A percentile compares a stretch with the other conserved stretches of the same genome.
phyloP scores from a whole-genome alignment of 2,888 invertebrate genomes.

The Volucella zonaria region DNA sequence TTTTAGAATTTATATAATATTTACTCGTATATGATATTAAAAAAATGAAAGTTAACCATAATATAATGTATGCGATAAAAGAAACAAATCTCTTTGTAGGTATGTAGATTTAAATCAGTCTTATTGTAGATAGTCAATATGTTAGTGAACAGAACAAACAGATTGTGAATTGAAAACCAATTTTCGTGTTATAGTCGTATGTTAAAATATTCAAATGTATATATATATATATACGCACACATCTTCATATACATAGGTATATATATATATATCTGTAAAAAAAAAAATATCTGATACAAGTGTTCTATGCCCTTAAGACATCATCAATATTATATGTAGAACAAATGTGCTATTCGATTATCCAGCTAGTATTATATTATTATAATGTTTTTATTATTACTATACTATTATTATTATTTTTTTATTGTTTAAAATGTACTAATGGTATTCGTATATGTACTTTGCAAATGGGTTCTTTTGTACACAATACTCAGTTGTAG shows the following conservation, averaged over 20 bases:
- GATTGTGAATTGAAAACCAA: slow-evolving; percentile 60
- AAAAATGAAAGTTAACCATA: slow-evolving; percentile 30
- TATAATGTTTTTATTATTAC: slow-evolving; percentile 12
- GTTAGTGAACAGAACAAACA: slow-evolving; percentile 53
- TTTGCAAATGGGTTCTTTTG: slow-evolving; percentile 50
- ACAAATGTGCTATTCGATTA: slow-evolving; percentile 70
- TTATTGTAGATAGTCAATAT: slow-evolving; percentile 73
- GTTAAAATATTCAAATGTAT: slow-evolving; percentile 26
- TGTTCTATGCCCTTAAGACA: slow-evolving; percentile 63
- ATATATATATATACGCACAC: slow-evolving; percentile 15
- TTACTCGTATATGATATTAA: neutral
- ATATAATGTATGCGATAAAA: slow-evolving; percentile 44
- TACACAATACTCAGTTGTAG: slow-evolving; percentile 62
- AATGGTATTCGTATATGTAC: slow-evolving; percentile 28
- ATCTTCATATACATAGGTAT: slow-evolving; percentile 32
- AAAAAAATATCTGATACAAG: slow-evolving; percentile 58
- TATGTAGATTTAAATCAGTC: slow-evolving; percentile 69
- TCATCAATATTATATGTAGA: slow-evolving; percentile 61
- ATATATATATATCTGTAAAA: slow-evolving; percentile 21
- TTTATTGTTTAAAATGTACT: slow-evolving; percentile 60
- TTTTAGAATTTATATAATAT: slow-evolving; percentile 83
- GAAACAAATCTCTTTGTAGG: slow-evolving; percentile 64
- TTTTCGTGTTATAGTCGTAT: slow-evolving; percentile 60
- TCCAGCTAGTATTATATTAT: slow-evolving; percentile 43
- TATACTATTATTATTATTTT: slow-evolving; percentile 18